A percentile compares a stretch with the other conserved stretches of the same genome.
Conservation (phyloP, 2,113 vertebrate species). For the Dryoscopus gambensis region DNA sequence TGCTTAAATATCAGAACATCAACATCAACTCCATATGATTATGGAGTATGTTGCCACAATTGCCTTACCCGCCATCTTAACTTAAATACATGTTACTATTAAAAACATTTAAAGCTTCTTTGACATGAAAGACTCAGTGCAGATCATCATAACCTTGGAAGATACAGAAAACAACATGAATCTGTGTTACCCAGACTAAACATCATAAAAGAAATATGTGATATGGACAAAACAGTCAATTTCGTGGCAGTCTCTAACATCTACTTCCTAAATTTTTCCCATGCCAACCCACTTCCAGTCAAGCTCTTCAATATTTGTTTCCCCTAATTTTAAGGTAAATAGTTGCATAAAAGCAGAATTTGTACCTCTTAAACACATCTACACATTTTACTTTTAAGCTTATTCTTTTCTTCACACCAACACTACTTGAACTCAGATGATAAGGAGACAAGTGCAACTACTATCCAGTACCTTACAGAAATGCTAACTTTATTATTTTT, state of each 20-base stretch:
- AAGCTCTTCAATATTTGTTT: neutral
- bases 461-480: neutral
- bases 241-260: neutral
- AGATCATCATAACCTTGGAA: neutral
- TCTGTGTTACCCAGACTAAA: neutral
- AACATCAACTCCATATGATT: neutral
- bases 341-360: neutral
- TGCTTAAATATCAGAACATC: neutral
- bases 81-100: accelerated
- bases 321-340: neutral
- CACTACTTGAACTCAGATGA: neutral
- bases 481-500: neutral
- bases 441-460: neutral
- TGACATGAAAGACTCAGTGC: neutral
- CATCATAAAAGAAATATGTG: neutral
- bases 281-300: neutral
- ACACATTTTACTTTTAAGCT: neutral
- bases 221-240: neutral
- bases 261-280: neutral
- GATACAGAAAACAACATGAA: neutral
- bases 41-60: neutral
- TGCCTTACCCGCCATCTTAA: neutral
- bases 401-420: neutral
- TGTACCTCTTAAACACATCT: neutral
- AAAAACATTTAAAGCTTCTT: neutral